Percentiles rank a stretch among this genome's conserved stretches.
Conservation (phyloP, 2,113 vertebrate genomes). For the Calyptommatus sinebrachiatus region DNA sequence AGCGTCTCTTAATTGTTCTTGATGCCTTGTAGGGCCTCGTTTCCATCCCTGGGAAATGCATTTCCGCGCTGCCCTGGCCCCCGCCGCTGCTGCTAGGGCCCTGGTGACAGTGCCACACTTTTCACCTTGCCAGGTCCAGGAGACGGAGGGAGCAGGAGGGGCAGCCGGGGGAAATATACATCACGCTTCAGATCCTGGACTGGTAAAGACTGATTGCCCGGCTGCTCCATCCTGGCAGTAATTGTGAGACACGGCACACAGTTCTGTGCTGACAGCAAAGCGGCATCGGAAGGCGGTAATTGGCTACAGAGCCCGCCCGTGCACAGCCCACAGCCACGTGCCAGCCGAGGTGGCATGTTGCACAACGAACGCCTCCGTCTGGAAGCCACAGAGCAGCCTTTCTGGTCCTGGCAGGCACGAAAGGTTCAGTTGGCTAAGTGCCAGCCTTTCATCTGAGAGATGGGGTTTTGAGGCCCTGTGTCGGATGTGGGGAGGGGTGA, state of each 20-base stretch:
- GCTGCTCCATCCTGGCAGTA: not conserved
- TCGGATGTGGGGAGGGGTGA: too few species aligned
- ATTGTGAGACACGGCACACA: not conserved
- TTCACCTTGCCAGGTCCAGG: too few species aligned
- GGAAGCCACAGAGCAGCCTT: not conserved
- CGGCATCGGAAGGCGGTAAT: not conserved
- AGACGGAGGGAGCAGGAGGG: not conserved
- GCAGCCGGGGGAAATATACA: not conserved
- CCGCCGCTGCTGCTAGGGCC: not conserved
- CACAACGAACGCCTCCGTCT: not conserved
- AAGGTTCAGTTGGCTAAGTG: too few species aligned
- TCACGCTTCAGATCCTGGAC: not conserved
- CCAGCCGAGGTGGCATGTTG: not conserved
- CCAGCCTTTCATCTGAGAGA: too few species aligned
- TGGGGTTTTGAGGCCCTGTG: too few species aligned
- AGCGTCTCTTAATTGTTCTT: not conserved
- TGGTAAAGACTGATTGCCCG: fast-evolving
- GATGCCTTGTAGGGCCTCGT: not conserved
- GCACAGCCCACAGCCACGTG: not conserved
- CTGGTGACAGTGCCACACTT: not conserved
- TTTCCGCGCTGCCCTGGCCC: too few species aligned
- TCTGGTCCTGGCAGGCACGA: too few species aligned
- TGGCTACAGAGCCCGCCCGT: not conserved
- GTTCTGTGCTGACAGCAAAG: not conserved
- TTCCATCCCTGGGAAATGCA: too few species aligned